These are phyloP conservation scores for Cryptus viduatorius DNA, from an alignment of 2,888 invertebrate species.

Conservation along the genomic window DNA sequence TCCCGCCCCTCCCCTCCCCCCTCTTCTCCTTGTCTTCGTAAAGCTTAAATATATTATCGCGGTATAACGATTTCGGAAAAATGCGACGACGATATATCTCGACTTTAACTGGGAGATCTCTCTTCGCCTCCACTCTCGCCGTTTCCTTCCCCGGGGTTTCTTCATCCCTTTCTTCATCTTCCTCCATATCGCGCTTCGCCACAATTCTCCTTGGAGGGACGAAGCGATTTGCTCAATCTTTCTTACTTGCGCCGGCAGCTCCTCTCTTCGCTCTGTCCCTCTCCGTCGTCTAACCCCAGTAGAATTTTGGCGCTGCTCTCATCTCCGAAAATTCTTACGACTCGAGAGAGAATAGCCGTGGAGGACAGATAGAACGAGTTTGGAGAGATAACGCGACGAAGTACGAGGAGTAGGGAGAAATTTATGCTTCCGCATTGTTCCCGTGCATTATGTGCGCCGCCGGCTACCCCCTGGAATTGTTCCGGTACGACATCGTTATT, in stretches of 20 bases:
- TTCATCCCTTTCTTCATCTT: conserved; percentile 16
- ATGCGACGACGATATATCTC: conserved; percentile 57
- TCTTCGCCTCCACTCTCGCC: conserved; percentile 33
- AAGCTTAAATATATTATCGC: conserved; percentile 17
- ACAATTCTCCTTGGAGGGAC: conserved; percentile 62
- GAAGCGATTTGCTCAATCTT: conserved; percentile 71
- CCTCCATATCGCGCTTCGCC: conserved; percentile 28
- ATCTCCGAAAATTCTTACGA: conserved; percentile 67
- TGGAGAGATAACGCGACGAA: conserved; percentile 59
- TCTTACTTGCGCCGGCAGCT: conserved; percentile 55
- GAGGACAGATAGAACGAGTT: conserved; percentile 46
- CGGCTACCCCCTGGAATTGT: conserved; percentile 70
- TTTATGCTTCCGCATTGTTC: conserved; percentile 73
- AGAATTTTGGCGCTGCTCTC: conserved; percentile 58
- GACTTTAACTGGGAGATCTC: conserved; percentile 55
- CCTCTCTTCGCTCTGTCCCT: conserved; percentile 32
- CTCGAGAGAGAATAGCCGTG: conserved; percentile 43
- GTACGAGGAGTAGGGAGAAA: conserved; percentile 63
- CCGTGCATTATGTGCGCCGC: conserved; percentile 70
- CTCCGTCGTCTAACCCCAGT: conserved; percentile 46
- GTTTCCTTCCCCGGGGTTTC: conserved; percentile 22
- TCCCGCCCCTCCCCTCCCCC: too few species aligned
- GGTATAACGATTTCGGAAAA: conserved; percentile 45
- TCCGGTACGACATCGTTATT: conserved; percentile 69
- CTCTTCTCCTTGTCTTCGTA: neutral